Conservation (phyloP, 2,888 invertebrate species). For the Meteorus cinctellus region DNA sequence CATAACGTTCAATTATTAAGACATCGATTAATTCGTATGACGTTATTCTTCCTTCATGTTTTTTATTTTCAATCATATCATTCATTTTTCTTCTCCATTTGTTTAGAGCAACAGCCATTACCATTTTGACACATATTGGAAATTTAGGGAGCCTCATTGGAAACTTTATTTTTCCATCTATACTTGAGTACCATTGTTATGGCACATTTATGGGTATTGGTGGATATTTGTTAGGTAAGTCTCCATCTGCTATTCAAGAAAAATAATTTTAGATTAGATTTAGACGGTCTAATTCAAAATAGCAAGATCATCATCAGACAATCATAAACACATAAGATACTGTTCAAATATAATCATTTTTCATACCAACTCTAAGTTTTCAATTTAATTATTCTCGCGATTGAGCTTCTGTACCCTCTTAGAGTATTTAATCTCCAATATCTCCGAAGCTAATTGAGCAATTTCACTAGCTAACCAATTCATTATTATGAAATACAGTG, state of each 20-base stretch:
- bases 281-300: too few species aligned
- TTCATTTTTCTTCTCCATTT: slow-evolving; percentile 21
- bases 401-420: too few species aligned
- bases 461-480: too few species aligned
- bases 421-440: too few species aligned
- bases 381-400: too few species aligned
- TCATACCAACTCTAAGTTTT: too few species aligned
- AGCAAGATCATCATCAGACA: too few species aligned
- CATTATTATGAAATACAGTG: too few species aligned
- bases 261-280: not conserved
- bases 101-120: slow-evolving; percentile 62
- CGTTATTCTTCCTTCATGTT: not conserved
- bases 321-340: too few species aligned
- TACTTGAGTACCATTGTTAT: slow-evolving; percentile 62
- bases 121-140: slow-evolving; percentile 62
- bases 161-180: slow-evolving; percentile 65
- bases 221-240: slow-evolving; percentile 60
- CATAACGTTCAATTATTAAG: slow-evolving; percentile 1
- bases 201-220: slow-evolving; percentile 65
- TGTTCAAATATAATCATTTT: too few species aligned
- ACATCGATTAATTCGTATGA: not conserved
- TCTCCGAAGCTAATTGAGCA: too few species aligned
- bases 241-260: not conserved
- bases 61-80: not conserved
- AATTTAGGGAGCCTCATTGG: slow-evolving; percentile 66